Percentiles rank a stretch among this genome's conserved stretches.
These are phyloP conservation scores for Heliothis peltigera DNA, from an alignment of 2,888 invertebrate genomes.

Conservation along the genomic window DNA sequence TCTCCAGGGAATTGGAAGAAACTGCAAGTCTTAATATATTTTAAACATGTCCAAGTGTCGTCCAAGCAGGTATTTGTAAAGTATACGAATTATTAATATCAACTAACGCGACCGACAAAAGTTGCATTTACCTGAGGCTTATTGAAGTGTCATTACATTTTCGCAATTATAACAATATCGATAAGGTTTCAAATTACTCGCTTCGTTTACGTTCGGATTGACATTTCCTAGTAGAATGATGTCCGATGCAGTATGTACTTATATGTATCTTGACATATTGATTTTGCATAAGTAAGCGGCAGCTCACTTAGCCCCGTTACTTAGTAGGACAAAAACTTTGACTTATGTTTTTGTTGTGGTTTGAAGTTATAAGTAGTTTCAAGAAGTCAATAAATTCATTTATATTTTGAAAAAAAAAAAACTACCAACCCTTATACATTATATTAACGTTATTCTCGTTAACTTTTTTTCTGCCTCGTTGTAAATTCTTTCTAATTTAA, in stretches of 20 bases:
- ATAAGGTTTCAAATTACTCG: neutral
- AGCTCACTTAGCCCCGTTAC: constrained; percentile 14
- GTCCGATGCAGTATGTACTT: constrained; percentile 10
- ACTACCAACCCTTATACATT: neutral
- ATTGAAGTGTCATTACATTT: neutral
- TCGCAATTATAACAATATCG: neutral
- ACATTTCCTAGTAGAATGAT: constrained; percentile 23
- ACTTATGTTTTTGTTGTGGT: constrained; percentile 4
- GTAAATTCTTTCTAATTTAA: neutral
- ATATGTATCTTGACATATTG: constrained; percentile 36
- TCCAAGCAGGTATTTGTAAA: no score
- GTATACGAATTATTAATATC: no score
- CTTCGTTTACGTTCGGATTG: neutral
- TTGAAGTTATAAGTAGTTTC: neutral
- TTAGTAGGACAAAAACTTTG: constrained; percentile 3
- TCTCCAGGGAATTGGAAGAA: no score
- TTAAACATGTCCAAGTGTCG: no score
- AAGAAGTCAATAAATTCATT: neutral
- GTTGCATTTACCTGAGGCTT: no score
- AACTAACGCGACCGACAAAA: no score
- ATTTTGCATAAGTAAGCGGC: constrained; percentile 36
- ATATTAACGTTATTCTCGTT: no score
- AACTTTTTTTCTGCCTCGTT: neutral
- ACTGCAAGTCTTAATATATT: no score
- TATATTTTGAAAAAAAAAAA: constrained; percentile 3